Conservation (phyloP, 2,797 vertebrate genomes). For the Neoniphon sammara region DNA sequence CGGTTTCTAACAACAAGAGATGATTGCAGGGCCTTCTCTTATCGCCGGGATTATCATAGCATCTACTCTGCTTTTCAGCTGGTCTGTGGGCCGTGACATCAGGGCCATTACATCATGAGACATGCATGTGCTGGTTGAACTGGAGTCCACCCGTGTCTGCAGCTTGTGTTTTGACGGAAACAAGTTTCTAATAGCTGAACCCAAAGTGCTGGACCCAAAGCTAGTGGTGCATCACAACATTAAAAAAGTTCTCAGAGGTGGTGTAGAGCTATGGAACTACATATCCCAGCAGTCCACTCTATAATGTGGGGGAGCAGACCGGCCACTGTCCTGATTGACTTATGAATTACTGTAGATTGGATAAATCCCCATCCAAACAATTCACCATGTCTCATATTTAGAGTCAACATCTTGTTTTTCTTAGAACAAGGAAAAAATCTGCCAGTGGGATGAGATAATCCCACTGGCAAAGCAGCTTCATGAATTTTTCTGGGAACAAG, state of each 20-base stretch:
- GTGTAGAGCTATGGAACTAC: conserved; percentile 29
- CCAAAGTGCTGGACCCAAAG: conserved; percentile 21
- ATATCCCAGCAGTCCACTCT: conserved; percentile 11
- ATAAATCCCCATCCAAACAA: not conserved
- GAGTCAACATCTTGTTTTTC: too few relatives aligned
- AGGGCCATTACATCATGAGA: conserved; percentile 49
- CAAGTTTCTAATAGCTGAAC: conserved; percentile 14
- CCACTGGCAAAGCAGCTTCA: too few relatives aligned
- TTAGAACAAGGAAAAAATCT: too few relatives aligned
- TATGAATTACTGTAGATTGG: conserved; percentile 4
- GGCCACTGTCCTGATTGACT: conserved; percentile 20
- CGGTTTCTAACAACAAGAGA: conserved; percentile 12
- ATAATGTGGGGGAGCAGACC: not conserved
- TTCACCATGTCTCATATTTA: too few relatives aligned
- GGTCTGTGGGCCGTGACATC: conserved; percentile 8
- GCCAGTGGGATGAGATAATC: too few relatives aligned
- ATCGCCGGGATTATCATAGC: conserved; percentile 50
- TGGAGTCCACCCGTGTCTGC: not conserved
- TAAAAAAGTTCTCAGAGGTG: conserved; percentile 24
- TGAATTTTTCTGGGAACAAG: too few relatives aligned
- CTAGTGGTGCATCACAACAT: conserved; percentile 14
- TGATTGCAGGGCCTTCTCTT: conserved; percentile 4
- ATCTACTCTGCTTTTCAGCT: conserved; percentile 3
- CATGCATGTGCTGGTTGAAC: conserved; percentile 37
- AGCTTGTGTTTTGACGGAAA: conserved; percentile 39